These are phyloP conservation scores for Papilio helenus DNA, from an alignment of 1,140 invertebrate species.

Conservation along the genomic window DNA sequence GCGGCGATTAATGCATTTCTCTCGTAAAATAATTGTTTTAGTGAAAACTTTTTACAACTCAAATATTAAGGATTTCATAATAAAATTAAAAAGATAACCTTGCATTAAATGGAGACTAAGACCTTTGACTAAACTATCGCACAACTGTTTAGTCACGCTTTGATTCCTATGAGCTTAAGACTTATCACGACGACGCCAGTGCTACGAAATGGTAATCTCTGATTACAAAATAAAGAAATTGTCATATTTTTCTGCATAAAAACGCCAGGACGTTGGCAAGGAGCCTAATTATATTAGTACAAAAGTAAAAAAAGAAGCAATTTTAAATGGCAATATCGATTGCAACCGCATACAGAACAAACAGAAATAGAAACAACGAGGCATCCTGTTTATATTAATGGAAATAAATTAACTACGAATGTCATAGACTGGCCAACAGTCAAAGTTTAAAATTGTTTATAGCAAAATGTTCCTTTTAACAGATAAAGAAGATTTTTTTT, in stretches of 20 bases:
- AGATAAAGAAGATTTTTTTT: too few relatives aligned
- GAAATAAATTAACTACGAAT: not conserved
- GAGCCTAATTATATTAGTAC: not conserved
- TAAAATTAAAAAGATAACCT: too few relatives aligned
- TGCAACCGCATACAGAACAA: not conserved
- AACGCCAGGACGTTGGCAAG: not conserved
- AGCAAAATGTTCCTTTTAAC: too few relatives aligned
- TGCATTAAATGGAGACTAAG: too few relatives aligned
- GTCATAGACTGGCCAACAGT: not conserved
- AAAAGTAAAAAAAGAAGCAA: not conserved
- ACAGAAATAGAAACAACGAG: slow-evolving; percentile 10
- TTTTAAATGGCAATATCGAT: not conserved
- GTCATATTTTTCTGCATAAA: not conserved
- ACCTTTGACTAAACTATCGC: too few relatives aligned
- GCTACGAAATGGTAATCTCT: not conserved
- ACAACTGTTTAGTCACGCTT: too few relatives aligned
- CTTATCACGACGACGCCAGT: too few relatives aligned
- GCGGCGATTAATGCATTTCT: not conserved
- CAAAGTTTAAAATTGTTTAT: not conserved
- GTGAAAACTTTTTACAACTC: not conserved
- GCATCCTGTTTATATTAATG: slow-evolving; percentile 23
- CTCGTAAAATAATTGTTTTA: not conserved
- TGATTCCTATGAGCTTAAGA: too few relatives aligned
- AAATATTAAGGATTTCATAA: too few relatives aligned
- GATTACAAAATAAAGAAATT: not conserved